Conservation (phyloP, 1,140 invertebrate genomes). For the Drosophila seguyi region DNA sequence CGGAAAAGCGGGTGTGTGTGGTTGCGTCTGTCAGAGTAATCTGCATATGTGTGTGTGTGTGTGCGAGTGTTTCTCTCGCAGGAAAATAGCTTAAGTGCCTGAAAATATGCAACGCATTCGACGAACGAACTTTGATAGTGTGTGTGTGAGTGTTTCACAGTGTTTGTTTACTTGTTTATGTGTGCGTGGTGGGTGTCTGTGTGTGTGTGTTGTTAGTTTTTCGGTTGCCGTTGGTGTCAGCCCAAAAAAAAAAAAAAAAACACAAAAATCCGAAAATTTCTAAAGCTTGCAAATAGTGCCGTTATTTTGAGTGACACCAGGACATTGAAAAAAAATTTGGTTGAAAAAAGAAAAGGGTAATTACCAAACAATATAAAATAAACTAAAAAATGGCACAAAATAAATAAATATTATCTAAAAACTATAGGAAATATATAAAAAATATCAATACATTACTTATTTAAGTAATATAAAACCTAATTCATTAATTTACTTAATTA, state of each 20-base stretch:
- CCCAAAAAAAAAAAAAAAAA: slow-evolving; percentile 29
- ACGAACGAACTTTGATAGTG: slow-evolving; percentile 16
- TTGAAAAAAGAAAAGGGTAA: too few species aligned
- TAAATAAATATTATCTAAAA: too few species aligned
- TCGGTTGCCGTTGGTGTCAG: slow-evolving; percentile 35
- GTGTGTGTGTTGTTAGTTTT: slow-evolving; percentile 67
- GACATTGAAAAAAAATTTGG: slow-evolving; percentile 2
- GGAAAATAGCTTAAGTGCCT: slow-evolving; percentile 82
- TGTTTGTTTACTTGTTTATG: slow-evolving; percentile 23
- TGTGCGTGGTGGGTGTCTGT: slow-evolving; percentile 12
- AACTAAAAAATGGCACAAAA: too few species aligned
- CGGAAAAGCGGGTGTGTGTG: slow-evolving; percentile 3
- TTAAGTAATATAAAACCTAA: too few species aligned
- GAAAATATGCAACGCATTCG: slow-evolving; percentile 76
- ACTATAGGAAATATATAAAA: too few species aligned
- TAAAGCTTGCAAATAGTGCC: slow-evolving; percentile 53
- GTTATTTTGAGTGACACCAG: slow-evolving; percentile 41
- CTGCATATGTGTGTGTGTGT: slow-evolving; percentile 43
- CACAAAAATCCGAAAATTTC: slow-evolving; percentile 49
- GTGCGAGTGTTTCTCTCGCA: slow-evolving; percentile 57
- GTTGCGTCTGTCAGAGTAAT: slow-evolving; percentile 35
- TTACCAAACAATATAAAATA: too few species aligned
- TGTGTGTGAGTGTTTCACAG: not conserved
- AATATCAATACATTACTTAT: too few species aligned
- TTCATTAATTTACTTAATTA: too few species aligned